These are phyloP conservation scores for Phragmatobia fuliginosa DNA, from an alignment of 2,888 invertebrate species.

Conservation along the genomic window DNA sequence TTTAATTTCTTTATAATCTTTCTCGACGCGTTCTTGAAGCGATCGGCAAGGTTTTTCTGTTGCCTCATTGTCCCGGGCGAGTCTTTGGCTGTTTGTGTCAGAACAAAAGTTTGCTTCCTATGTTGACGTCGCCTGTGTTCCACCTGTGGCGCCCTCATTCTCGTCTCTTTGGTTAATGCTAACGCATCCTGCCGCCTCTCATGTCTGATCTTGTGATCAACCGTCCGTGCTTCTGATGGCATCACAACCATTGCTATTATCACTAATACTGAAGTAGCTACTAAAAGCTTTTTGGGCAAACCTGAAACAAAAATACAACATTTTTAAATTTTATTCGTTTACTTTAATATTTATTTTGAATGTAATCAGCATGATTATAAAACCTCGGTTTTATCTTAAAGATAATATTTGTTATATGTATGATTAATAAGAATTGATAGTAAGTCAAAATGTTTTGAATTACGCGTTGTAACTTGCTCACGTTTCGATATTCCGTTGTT, in stretches of 20 bases:
- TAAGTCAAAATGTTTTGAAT: conserved; percentile 29
- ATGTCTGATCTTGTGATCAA: conserved; percentile 72
- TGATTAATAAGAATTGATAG: conserved; percentile 43
- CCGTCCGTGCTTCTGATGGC: conserved; percentile 71
- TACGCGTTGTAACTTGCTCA: conserved; percentile 30
- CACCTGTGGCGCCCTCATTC: conserved; percentile 48
- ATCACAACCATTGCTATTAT: conserved; percentile 79
- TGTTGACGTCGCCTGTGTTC: conserved; percentile 57
- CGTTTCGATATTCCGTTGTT: conserved; percentile 34
- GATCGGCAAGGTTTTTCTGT: conserved; percentile 64
- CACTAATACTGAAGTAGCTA: conserved; percentile 79
- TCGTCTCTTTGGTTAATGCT: conserved; percentile 62
- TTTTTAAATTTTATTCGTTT: conserved; percentile 14
- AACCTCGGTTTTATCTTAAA: conserved; percentile 30
- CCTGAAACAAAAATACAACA: conserved; percentile 70
- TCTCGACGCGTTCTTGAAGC: conserved; percentile 69
- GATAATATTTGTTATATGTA: conserved; percentile 20
- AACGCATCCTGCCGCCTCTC: conserved; percentile 63
- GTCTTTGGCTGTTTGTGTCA: conserved; percentile 70
- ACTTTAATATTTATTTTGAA: conserved; percentile 8
- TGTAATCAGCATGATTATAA: conserved; percentile 19
- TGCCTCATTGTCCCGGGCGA: conserved; percentile 52
- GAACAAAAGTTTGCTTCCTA: conserved; percentile 54
- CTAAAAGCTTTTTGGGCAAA: conserved; percentile 85
- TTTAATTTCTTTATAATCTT: conserved; percentile 75